Percentiles rank a stretch among this genome's conserved stretches.
Conservation (phyloP, 2,888 invertebrate genomes). For the Drosophila multiciliata region DNA sequence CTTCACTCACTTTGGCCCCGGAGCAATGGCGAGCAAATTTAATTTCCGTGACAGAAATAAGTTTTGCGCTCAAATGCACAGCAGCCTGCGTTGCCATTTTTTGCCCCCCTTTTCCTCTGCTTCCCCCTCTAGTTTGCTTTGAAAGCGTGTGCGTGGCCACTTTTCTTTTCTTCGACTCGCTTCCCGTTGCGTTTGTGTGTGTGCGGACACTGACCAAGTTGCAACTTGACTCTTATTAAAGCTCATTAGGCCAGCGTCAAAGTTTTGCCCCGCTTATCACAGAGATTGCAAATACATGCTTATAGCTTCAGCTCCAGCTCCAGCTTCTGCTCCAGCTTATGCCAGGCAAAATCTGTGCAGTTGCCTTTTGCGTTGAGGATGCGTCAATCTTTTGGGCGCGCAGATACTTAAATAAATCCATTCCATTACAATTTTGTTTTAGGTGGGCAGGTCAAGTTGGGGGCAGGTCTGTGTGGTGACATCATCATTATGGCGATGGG, state of each 20-base stretch:
- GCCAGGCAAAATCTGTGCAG: constrained; percentile 55
- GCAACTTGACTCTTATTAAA: constrained; percentile 79
- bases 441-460: background rate
- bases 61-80: constrained; percentile 81
- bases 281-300: constrained; percentile 39
- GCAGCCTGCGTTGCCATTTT: constrained; percentile 27
- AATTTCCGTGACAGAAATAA: constrained; percentile 81
- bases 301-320: constrained; percentile 16
- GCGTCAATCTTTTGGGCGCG: constrained; percentile 44
- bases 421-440: constrained; percentile 33
- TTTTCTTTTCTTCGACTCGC: constrained; percentile 41
- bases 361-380: constrained; percentile 25
- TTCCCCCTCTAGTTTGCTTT: constrained; percentile 3
- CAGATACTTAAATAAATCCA: constrained; percentile 75
- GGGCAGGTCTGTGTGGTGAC: constrained; percentile 57
- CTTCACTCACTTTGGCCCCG: constrained; percentile 66
- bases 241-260: constrained; percentile 72
- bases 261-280: constrained; percentile 61
- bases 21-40: constrained; percentile 71
- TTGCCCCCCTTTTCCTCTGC: background rate
- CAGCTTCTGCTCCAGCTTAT: constrained; percentile 16
- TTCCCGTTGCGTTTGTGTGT: constrained; percentile 15
- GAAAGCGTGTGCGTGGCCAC: constrained; percentile 72
- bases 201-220: constrained; percentile 40
- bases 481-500: constrained; percentile 69